phyloP scores from a whole-genome alignment of 2,888 invertebrate genomes.

The Sacculina carcini region DNA sequence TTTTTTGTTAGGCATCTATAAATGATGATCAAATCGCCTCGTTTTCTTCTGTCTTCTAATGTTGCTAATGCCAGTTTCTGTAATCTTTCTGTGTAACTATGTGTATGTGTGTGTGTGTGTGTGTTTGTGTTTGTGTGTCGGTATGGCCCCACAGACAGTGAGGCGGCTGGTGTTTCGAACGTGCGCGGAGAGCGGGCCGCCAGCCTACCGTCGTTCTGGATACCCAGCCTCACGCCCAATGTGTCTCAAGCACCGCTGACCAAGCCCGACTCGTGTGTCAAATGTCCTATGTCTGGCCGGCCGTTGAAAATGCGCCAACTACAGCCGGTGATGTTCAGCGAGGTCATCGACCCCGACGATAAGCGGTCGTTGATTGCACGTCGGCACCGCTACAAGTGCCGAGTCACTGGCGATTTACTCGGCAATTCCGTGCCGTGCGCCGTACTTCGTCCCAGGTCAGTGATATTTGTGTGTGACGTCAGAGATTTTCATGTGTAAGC shows the following conservation, averaged over 20 bases:
- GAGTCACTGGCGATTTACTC: constrained; percentile 82
- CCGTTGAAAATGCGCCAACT: constrained; percentile 74
- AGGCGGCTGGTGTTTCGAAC: constrained; percentile 38
- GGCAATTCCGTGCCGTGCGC: constrained; percentile 85
- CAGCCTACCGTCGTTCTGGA: constrained; percentile 80
- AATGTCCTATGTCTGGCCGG: constrained; percentile 59
- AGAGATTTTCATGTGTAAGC: too few species aligned
- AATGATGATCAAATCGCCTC: too few species aligned
- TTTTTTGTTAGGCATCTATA: too few species aligned
- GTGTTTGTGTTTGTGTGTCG: too few species aligned
- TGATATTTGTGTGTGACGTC: constrained; percentile 14
- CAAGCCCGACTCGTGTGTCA: constrained; percentile 43
- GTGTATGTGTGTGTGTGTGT: too few species aligned
- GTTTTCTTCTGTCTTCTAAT: too few species aligned
- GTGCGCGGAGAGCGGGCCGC: constrained; percentile 50
- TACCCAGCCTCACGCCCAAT: constrained; percentile 73
- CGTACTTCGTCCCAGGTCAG: constrained; percentile 62
- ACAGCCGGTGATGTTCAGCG: constrained; percentile 71
- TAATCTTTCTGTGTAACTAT: too few species aligned
- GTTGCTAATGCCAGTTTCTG: too few species aligned
- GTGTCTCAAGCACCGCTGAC: constrained; percentile 40
- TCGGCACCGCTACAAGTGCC: constrained; percentile 61
- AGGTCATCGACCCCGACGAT: constrained; percentile 60
- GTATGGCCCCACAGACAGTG: background rate
- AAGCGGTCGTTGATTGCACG: constrained; percentile 63